Base-by-base conservation (phyloP, 1,140 invertebrate genomes). In the Platyura marginata region DNA sequence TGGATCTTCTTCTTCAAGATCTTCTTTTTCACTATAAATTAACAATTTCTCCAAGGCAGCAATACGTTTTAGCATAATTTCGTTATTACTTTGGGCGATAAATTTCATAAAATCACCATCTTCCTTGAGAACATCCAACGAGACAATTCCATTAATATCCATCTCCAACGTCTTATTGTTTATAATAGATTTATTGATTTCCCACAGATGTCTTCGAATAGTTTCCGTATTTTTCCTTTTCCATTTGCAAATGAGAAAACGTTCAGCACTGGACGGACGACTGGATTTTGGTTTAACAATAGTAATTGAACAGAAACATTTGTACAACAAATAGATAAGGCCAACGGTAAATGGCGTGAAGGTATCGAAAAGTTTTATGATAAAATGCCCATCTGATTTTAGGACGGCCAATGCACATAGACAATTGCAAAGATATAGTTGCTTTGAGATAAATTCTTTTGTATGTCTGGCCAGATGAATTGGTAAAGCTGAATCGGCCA, bases 401-500 rank as follows among this genome's bases (percentile, higher is more conserved):
- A 96, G 70, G 40, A 95, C 79, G 56, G 78, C 80, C 1, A 98
- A 59, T 0, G 90, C 90, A 3, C 86, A 79, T 0, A 96, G 63
- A 59, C 88, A 95, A 57, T 98, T 93, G 54, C 92, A 94, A 0
- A 97, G 61, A 62, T 95, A 95, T 18, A 98, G 63, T 56, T 90
- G 80, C 60, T 96, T 95, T 0, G 90, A 96, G 1, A 97, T 59
- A 48, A 96, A 85, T 69, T 98, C 95, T 64, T 98, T 96, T 95
- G 0, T 90, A 95, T 93, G 66, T 98, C 87, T 60, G 92, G 74
- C 15, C 1, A 89, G 91, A 57, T 92, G 82, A 0, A 98, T 92
- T 8, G 86, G 91, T 65, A 98, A 97, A 1, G 93, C 92, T 43
- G 94, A 94, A 71, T 98, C 94, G 37, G 91, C 82, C 91, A 98